Conservation (phyloP, 2,113 vertebrate species). For the Ptyas mucosa region DNA sequence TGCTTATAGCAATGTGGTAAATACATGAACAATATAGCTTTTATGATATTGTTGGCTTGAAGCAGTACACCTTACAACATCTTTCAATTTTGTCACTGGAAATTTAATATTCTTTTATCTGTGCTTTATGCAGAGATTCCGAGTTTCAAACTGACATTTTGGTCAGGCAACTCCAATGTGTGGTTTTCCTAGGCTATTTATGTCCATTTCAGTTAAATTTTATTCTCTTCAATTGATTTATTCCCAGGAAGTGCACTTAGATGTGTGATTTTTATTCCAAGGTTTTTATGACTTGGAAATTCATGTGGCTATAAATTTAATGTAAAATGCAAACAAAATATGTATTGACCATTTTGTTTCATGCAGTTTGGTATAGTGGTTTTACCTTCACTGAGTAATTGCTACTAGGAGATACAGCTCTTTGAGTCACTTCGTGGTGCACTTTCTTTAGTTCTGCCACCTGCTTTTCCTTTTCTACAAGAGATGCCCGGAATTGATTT, state of each 20-base stretch:
- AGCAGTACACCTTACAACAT: background rate
- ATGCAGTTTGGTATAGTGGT: background rate
- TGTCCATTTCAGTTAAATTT: background rate
- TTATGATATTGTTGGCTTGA: background rate
- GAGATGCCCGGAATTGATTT: constrained; percentile 45
- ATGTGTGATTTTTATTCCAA: background rate
- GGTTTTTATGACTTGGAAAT: background rate
- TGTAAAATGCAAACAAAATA: background rate
- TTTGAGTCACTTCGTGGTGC: constrained; percentile 43
- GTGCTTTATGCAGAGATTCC: too few relatives aligned
- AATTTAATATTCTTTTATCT: background rate
- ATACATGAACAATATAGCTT: background rate
- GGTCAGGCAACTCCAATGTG: background rate
- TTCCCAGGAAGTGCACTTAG: background rate
- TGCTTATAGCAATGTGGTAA: background rate
- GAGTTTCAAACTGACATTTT: background rate
- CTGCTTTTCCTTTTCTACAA: constrained; percentile 63
- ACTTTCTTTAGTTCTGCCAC: constrained; percentile 63
- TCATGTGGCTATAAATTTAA: background rate
- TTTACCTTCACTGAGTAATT: constrained; percentile 61
- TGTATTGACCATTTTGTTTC: background rate
- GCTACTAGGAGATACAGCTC: constrained; percentile 23
- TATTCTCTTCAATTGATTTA: background rate
- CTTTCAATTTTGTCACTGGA: background rate
- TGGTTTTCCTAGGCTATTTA: background rate